These are phyloP conservation scores for Podarcis muralis DNA, from an alignment of 2,113 vertebrate genomes.

Conservation along the genomic window DNA sequence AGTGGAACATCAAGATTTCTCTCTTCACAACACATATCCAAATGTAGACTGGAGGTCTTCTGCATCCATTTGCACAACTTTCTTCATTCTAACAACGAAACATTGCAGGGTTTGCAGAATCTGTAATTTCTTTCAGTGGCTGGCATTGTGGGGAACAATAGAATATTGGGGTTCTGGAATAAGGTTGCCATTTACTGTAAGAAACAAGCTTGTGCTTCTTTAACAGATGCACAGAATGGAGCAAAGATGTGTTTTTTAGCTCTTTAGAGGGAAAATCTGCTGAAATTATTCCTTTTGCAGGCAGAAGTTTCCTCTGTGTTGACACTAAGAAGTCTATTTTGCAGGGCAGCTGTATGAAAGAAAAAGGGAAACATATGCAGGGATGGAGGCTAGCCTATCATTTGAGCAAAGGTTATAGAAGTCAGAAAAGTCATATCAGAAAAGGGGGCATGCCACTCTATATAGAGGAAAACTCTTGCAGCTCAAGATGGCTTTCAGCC, in stretches of 20 bases:
- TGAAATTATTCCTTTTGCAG: background rate
- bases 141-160: background rate
- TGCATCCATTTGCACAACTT: background rate
- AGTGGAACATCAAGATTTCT: background rate
- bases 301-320: background rate
- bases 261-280: background rate
- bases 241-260: background rate
- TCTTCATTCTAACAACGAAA: background rate
- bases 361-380: background rate
- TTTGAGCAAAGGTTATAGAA: background rate
- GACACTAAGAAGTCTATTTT: background rate
- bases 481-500: background rate
- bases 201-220: background rate
- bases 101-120: background rate
- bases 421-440: background rate
- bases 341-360: background rate
- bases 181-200: background rate
- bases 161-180: background rate
- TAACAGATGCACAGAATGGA: background rate
- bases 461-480: background rate
- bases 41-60: background rate
- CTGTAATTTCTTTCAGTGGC: background rate
- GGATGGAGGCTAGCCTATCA: too few species aligned
- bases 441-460: too few species aligned
- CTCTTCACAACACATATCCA: background rate